phyloP scores from a whole-genome alignment of 2,888 invertebrate genomes.

The Opisthograptis luteolata region DNA sequence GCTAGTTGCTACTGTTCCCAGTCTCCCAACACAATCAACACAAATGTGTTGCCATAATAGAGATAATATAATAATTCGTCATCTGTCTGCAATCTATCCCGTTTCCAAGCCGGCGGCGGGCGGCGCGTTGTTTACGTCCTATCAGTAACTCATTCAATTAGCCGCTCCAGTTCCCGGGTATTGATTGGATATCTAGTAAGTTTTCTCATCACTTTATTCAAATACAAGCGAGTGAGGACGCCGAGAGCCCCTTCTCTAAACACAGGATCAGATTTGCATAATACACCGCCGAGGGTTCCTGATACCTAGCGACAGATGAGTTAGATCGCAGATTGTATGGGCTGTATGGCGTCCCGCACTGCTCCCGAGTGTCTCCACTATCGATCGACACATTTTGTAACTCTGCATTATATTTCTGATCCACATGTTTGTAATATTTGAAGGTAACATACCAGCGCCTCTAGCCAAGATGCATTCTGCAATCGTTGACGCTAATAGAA shows the following conservation, averaged over 20 bases:
- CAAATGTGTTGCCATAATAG: no score
- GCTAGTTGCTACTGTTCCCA: no score
- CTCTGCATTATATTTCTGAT: no score
- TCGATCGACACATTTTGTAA: no score
- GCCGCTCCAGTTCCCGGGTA: neutral
- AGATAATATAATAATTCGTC: no score
- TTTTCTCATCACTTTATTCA: conserved; percentile 15
- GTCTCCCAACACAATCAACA: no score
- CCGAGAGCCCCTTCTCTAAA: conserved; percentile 19
- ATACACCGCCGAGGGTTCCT: conserved; percentile 4
- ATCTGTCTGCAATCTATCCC: neutral
- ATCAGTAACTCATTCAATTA: neutral
- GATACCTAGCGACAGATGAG: conserved; percentile 19
- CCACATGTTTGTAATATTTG: no score
- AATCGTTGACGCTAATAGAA: no score
- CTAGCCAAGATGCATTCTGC: no score
- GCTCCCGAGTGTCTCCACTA: no score
- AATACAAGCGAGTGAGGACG: conserved; percentile 4
- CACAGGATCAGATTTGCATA: conserved; percentile 30
- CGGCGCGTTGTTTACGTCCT: neutral
- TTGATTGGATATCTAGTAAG: conserved; percentile 1
- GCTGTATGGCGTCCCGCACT: no score
- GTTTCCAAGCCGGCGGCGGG: neutral
- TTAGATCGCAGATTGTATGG: conserved; percentile 2
- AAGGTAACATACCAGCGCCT: no score